A percentile compares a stretch with the other conserved stretches of the same genome.
phyloP scores from a whole-genome alignment of 1,140 invertebrate species.

The Caenorhabditis latens region DNA sequence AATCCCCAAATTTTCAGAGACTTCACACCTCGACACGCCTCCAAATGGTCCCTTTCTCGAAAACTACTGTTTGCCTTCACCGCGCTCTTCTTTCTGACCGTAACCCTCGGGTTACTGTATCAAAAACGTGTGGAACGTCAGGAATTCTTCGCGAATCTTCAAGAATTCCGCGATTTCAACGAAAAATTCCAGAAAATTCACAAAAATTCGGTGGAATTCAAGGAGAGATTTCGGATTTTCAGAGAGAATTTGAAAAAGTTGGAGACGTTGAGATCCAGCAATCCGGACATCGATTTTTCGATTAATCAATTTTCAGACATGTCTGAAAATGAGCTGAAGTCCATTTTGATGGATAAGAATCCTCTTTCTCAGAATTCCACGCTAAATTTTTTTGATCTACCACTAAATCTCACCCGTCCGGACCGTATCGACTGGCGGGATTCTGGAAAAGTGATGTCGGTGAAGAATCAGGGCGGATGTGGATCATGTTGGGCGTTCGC shows the following conservation, averaged over 20 bases:
- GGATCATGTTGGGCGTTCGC: conserved; percentile 64
- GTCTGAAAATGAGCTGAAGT: conserved; percentile 34
- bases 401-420: not conserved
- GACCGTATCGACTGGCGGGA: conserved; percentile 21
- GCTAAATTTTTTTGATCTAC: not conserved
- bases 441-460: conserved; percentile 40
- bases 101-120: not conserved
- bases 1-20: too few relatives aligned
- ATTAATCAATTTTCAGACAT: conserved; percentile 43
- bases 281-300: not conserved
- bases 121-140: too few relatives aligned
- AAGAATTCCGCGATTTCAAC: not conserved
- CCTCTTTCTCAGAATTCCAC: not conserved
- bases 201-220: not conserved
- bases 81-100: not conserved
- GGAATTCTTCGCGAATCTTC: not conserved
- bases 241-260: not conserved
- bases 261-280: not conserved
- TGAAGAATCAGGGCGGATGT: conserved; percentile 54
- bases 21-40: not conserved
- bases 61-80: not conserved
- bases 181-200: not conserved
- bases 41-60: not conserved
- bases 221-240: not conserved
- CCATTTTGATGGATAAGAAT: not conserved